These are phyloP conservation scores for Pygmarrhopalites habei DNA, from an alignment of 1,140 invertebrate species.

Conservation along the genomic window DNA sequence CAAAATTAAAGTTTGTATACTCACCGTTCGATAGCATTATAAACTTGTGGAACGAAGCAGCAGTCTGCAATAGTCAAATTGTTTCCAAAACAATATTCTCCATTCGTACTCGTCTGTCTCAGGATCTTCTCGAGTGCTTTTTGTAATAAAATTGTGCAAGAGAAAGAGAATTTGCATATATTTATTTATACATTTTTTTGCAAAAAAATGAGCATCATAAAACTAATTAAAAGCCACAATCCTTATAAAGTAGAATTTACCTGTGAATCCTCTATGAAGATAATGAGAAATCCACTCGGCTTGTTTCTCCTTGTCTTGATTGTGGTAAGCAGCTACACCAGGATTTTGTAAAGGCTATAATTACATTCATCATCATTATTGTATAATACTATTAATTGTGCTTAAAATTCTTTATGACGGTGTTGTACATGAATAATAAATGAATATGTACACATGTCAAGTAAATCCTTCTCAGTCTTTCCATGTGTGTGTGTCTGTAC, in stretches of 20 bases:
- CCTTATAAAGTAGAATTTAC: background rate
- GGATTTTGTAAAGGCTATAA: slow-evolving; percentile 94
- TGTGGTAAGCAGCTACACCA: slow-evolving; percentile 41
- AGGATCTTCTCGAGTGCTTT: slow-evolving; percentile 81
- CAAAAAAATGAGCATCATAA: background rate
- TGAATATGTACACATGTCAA: too few species aligned
- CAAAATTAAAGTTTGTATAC: background rate
- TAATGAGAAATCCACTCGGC: background rate
- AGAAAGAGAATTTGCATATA: background rate
- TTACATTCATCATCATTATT: too few species aligned
- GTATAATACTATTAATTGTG: too few species aligned
- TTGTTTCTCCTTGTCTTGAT: background rate
- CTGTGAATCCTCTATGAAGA: background rate
- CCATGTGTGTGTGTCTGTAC: too few species aligned
- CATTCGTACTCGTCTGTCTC: slow-evolving; percentile 58
- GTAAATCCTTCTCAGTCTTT: too few species aligned
- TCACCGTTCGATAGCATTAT: slow-evolving; percentile 55
- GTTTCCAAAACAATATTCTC: slow-evolving; percentile 92
- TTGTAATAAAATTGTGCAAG: too few species aligned
- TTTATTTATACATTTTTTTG: background rate
- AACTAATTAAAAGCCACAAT: too few species aligned
- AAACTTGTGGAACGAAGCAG: slow-evolving; percentile 89
- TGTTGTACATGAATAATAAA: too few species aligned
- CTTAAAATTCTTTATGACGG: too few species aligned
- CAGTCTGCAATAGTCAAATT: slow-evolving; percentile 89